These are phyloP conservation scores for Tetragonisca angustula DNA, from an alignment of 2,888 invertebrate species.

Conservation along the genomic window DNA sequence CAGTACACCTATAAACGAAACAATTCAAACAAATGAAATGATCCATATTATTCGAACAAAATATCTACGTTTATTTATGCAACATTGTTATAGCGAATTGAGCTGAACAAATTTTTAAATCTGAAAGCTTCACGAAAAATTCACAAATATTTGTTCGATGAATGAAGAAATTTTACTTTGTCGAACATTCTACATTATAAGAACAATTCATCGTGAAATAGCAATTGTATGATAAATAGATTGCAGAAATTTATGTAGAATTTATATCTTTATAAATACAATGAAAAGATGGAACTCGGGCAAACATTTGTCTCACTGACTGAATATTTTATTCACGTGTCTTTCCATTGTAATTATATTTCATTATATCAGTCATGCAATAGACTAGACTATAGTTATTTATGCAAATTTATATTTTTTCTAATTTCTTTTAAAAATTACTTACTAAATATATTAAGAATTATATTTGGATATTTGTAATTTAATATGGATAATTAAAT, in stretches of 20 bases:
- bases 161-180: not conserved
- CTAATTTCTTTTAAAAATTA: not conserved
- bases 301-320: not conserved
- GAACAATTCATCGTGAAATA: not conserved
- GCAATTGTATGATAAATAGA: not conserved
- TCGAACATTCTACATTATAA: not conserved
- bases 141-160: not conserved
- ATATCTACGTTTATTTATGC: constrained; percentile 3
- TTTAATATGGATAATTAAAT: too few species aligned
- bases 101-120: not conserved
- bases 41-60: not conserved
- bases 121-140: not conserved
- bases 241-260: not conserved
- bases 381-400: not conserved
- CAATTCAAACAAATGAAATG: constrained; percentile 33
- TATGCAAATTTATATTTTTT: not conserved
- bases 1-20: constrained; percentile 20
- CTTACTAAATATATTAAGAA: too few species aligned
- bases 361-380: not conserved
- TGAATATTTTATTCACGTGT: not conserved
- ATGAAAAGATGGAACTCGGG: not conserved
- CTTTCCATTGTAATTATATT: not conserved
- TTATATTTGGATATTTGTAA: too few species aligned
- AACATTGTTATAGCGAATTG: not conserved
- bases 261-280: not conserved